Evolutionary conservation across 2,797 vertebrate genomes (phyloP), one percentile per base, ranked within the genome.

Genomic region (Lutjanus argentimaculatus): DNA sequence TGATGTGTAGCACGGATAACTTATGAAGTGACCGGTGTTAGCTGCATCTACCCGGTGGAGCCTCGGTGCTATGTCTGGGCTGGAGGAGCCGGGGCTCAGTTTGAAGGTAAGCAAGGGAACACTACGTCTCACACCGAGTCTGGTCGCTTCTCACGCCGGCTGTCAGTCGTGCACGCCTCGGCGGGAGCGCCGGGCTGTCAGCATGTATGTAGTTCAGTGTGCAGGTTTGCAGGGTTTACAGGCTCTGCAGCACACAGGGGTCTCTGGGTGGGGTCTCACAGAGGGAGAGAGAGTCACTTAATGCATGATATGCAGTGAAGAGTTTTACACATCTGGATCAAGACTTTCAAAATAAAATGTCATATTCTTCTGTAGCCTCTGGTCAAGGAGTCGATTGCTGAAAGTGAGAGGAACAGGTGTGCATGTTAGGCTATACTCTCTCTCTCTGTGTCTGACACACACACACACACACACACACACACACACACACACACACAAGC

Each of bases 1-100:
- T 62, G 64, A 80, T 57, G 82, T 36, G 61, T 16, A 7, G 63
- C 71, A 3, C 70, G 22, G 72, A 63, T 45, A 85, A 83, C 72
- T 87, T 75, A 77, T 75, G 86, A 77, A 88, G 86, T 84, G 75
- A 88, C 78, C 79, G 70, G 63, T 17, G 65, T 22, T 16, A 16
- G 65, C 30, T 58, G 1, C 45, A 46, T 55, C 58, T 85, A 73
- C 57, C 68, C 78, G 73, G 71, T 1, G 86, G 79, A 81, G 71
- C 6, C 5, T 46, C 40, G 52, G 56, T 36, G 78, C 72, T 1
- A 66, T 9, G 30, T 14, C 45, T 13, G 72, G 11, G 72, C 57
- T 46, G 58, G 57, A 19, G 48, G 79, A 79, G 15, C 67, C 61
- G 72, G 68, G 30, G 65, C 72, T 67, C 65, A 3, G 65, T 14